phyloP scores from a whole-genome alignment of 2,888 invertebrate species.

The Papilio gigon region DNA sequence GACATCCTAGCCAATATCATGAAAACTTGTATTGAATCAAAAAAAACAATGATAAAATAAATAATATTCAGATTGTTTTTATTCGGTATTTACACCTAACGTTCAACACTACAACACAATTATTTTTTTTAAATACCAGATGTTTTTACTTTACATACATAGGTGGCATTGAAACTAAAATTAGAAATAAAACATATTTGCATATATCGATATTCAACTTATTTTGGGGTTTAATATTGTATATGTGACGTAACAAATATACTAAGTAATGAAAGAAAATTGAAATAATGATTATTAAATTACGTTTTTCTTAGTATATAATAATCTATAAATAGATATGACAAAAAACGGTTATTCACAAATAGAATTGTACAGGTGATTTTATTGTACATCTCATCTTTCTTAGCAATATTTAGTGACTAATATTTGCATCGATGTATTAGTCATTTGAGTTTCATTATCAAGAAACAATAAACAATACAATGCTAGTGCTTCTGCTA shows the following conservation, averaged over 20 bases:
- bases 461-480: not conserved
- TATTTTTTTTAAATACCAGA: too few species aligned
- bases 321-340: slow-evolving; percentile 10
- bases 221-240: not conserved
- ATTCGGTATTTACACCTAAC: too few species aligned
- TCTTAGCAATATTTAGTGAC: slow-evolving; percentile 47
- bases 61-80: too few species aligned
- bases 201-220: not conserved
- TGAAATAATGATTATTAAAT: not conserved
- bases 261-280: not conserved
- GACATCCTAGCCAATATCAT: too few species aligned
- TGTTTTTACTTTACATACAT: not conserved
- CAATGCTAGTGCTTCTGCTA: not conserved
- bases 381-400: slow-evolving; percentile 31
- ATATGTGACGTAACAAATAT: not conserved
- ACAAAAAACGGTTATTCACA: slow-evolving; percentile 41
- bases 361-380: slow-evolving; percentile 41
- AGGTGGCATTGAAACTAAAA: not conserved
- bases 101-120: too few species aligned
- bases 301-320: not conserved
- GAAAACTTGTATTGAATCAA: too few species aligned
- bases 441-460: slow-evolving; percentile 47
- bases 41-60: not conserved
- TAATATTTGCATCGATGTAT: slow-evolving; percentile 50
- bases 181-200: not conserved